Base-by-base conservation (phyloP, 2,888 invertebrate genomes). In the Andricus curvator region DNA sequence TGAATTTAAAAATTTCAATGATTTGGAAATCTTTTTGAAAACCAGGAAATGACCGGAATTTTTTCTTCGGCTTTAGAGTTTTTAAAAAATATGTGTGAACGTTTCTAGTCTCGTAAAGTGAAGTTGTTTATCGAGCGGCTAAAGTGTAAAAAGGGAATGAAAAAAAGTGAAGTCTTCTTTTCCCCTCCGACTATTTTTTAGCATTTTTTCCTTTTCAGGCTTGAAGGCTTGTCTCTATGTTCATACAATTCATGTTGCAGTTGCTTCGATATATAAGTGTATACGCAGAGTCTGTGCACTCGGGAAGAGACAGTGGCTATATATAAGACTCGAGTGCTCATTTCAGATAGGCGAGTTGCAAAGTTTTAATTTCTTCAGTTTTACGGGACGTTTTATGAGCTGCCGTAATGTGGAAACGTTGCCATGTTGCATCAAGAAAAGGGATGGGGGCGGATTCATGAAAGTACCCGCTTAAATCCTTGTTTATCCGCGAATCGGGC, bases 351-450 rank as follows among this genome's bases (percentile, higher is more conserved):
- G 84, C 84, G 84, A 88, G 87, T 88, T 88, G 85, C 84, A 87
- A 89, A 89, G 85, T 89, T 89, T 89, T 89, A 89, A 90, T 89
- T 89, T 88, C 88, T 88, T 89, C 87, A 86, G 86, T 88, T 89
- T 89, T 89, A 88, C 88, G 88, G 83, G 81, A 82, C 82, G 84
- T 88, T 90, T 90, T 89, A 89, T 88, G 88, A 89, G 87, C 83
- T 84, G 78, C 80, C 84, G 84, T 85, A 86, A 86, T 83, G 83
- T 78, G 81, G 80, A 84, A 85, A 84, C 81, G 82, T 82, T 83
- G 76, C 81, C 79, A 78, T 79, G 74, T 65, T 66, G 70, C 74
- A 48, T 78, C 56, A n/a, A 62, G 6, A 17, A 22, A 48, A 33
- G n/a, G 20, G 29, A 17, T 33, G 29, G n/a, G 74, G 81, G 76